Evolutionary conservation across 1,140 invertebrate species (phyloP), one percentile per base, ranked within the genome.

Genomic region (Drosophila repletoides): DNA sequence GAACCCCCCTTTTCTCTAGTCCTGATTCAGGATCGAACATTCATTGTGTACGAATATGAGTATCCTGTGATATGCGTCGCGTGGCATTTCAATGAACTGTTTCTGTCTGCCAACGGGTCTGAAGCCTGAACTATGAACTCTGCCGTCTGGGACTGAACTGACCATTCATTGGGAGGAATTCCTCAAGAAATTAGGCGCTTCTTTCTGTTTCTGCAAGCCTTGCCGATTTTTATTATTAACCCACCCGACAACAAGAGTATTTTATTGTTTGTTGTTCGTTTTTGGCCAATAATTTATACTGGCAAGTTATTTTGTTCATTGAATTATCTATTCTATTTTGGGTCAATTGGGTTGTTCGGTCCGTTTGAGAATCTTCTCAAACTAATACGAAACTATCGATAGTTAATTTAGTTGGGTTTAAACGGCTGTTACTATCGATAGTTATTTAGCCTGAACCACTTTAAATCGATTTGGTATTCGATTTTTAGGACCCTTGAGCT

Each of bases 1-100:
- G 3, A n/a, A 17, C 12, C 1, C 33, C 33, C 12, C 17, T 19
- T 10, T 12, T 6, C 22, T 49, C 34, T 14, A 6, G 14, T 4
- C 43, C 21, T 22, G 5, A 12, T 22, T 56, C 46, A 64, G 70
- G 63, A 66, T 72, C 53, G 46, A 70, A 53, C 53, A 59, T 19
- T 36, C 49, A 43, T 33, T 56, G 49, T n/a, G 19, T n/a, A 6
- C 19, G 17, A n/a, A n/a, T n/a, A n/a, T 21, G 10, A 9, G 33
- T 10, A 1, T 22, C 59, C 49, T 9, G 7, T 28, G 5, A 19
- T n/a, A 14, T 15, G 38, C 58, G 52, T 72, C 70, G 75, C 43
- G 12, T 59, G 66, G 75, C 79, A 84, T 84, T 79, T 86, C 79
- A 84, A 84, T 84, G 80, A 84, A 79, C 45, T 61, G 34, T 49